Percentiles rank a stretch among this genome's conserved stretches.
Conservation (phyloP, 2,113 vertebrate genomes). For the Brienomyrus brachyistius region DNA sequence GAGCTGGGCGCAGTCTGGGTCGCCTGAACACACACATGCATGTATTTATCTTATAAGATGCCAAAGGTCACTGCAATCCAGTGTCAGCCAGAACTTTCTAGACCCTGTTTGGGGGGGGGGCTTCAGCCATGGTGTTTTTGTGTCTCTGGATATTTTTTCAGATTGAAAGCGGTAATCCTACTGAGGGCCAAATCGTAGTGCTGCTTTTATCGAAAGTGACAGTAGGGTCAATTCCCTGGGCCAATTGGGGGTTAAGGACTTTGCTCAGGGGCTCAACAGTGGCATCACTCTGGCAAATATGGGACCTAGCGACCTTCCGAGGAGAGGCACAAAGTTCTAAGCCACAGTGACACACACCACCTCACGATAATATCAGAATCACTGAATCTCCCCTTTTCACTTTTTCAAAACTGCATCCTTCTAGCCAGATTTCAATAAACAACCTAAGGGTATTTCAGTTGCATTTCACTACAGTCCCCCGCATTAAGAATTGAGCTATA, state of each 20-base stretch:
- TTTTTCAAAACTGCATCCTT: too few relatives aligned
- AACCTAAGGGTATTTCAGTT: too few relatives aligned
- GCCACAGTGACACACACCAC: too few relatives aligned
- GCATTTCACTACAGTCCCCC: too few relatives aligned
- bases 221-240: not conserved
- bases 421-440: too few relatives aligned
- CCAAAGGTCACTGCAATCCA: not conserved
- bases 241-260: not conserved
- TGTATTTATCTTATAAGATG: not conserved
- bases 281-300: not conserved
- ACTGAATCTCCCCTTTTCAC: too few relatives aligned
- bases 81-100: not conserved
- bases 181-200: not conserved
- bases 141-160: not conserved
- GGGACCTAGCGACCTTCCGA: not conserved
- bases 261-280: not conserved
- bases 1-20: constrained; percentile 65
- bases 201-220: not conserved
- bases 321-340: too few relatives aligned
- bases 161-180: not conserved
- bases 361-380: too few relatives aligned
- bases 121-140: not conserved
- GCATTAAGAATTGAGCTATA: too few relatives aligned
- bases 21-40: constrained; percentile 56
- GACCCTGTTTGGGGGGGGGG: not conserved